A percentile compares a stretch with the other conserved stretches of the same genome.
Evolutionary conservation across 2,113 vertebrate genomes (phyloP).

Genomic region (Phylloscopus whistleri): DNA sequence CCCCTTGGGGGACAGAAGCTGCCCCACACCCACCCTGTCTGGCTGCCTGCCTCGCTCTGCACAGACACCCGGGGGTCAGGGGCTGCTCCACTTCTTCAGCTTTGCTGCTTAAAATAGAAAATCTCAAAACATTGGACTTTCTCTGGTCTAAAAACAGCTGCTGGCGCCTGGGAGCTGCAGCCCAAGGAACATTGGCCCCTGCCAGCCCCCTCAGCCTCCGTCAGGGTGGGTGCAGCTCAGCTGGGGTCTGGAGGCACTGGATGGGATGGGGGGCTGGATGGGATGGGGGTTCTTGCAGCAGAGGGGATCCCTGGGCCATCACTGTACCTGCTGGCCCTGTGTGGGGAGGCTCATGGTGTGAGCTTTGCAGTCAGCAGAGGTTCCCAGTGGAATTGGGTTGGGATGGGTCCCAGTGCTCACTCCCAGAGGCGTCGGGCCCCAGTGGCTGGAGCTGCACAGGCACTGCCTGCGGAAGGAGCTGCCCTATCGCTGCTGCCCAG

Average conservation of each 20-base stretch:
- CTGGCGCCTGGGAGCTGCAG: slow-evolving; percentile 15
- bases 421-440: rapidly evolving
- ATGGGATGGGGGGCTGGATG: not conserved
- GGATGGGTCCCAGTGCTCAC: rapidly evolving
- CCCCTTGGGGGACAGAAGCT: not conserved
- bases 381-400: rapidly evolving
- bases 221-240: rapidly evolving
- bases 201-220: rapidly evolving
- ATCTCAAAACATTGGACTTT: slow-evolving; percentile 51
- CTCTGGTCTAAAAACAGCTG: slow-evolving; percentile 25
- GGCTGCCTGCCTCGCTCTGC: rapidly evolving
- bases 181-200: not conserved
- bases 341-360: not conserved
- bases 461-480: not conserved
- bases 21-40: slow-evolving; percentile 57
- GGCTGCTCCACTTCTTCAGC: slow-evolving; percentile 26
- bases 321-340: rapidly evolving
- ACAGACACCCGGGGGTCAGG: not conserved
- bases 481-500: not conserved
- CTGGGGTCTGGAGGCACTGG: rapidly evolving
- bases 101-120: slow-evolving; percentile 61
- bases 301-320: not conserved
- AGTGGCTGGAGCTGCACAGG: not conserved
- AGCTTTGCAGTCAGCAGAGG: not conserved
- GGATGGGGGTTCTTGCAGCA: rapidly evolving